Evolutionary conservation across 1,140 invertebrate genomes (phyloP).

Genomic region (Drosophila pandora): DNA sequence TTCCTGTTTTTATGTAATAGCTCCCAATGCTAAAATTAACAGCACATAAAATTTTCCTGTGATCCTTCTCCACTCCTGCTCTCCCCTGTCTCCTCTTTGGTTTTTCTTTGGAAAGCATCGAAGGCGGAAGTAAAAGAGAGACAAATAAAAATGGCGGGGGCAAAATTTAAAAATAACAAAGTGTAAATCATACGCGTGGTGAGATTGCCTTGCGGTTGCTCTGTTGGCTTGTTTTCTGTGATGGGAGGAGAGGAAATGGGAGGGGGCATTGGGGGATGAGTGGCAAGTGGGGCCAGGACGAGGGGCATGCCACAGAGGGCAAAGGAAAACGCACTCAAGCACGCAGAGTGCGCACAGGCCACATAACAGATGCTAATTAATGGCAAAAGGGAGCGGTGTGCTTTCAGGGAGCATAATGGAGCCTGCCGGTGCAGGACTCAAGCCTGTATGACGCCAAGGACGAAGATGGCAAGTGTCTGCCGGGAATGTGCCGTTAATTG

Average conservation of each 20-base stretch:
- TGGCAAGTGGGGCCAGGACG: background rate
- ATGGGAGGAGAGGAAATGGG: background rate
- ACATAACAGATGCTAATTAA: conserved; percentile 79
- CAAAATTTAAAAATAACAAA: conserved; percentile 81
- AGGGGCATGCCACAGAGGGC: conserved; percentile 3
- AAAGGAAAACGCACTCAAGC: conserved; percentile 60
- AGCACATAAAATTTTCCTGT: conserved; percentile 52
- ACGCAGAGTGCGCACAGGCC: conserved; percentile 42
- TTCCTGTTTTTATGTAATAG: conserved; percentile 26
- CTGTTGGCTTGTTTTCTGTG: background rate
- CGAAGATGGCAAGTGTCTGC: conserved; percentile 51
- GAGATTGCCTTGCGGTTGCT: conserved; percentile 46
- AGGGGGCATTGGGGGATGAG: too few relatives aligned
- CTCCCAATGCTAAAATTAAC: conserved; percentile 47
- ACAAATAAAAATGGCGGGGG: conserved; percentile 55
- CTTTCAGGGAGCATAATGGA: conserved; percentile 23
- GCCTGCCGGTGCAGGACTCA: conserved; percentile 32
- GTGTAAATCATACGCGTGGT: conserved; percentile 77
- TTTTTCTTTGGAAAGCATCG: conserved; percentile 1
- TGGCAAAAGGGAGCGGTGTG: conserved; percentile 44
- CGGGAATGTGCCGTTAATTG: conserved; percentile 75
- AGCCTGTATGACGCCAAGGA: conserved; percentile 20
- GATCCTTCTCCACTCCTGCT: background rate
- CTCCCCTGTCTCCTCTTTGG: background rate
- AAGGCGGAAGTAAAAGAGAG: conserved; percentile 50